Evolutionary conservation across 2,113 vertebrate genomes (phyloP), one percentile per base, ranked within the genome.

Genomic region (Anguilla rostrata): DNA sequence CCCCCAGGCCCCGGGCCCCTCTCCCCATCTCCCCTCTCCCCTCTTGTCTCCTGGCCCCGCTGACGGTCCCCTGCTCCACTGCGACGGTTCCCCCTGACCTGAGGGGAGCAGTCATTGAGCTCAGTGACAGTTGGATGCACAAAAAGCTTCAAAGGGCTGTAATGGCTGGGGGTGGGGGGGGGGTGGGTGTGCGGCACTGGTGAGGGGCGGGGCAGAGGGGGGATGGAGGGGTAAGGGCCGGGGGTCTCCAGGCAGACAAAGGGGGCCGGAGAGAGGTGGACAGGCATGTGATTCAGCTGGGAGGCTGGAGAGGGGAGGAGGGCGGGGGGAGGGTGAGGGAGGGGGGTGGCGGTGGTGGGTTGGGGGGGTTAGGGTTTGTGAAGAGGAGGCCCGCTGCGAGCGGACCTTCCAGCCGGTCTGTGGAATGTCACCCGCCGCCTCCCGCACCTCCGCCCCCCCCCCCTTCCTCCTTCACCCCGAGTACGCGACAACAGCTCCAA

Each of bases 51-150:
- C 90, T 91, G 20, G 46, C 18, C 71, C 85, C 88, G 79, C 92
- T 92, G 89, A 20, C 85, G 83, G 88, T 88, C 88, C 91, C 90
- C 81, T 12, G 84, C 83, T 88, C 88, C 91, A 93, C 95, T 94
- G 93, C 94, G 88, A 92, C 89, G 92, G 90, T 90, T 90, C 34
- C 92, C 90, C 0, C 0, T 94, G 94, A 95, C 93, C 94, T 94
- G 92, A 92, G 89, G 93, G 93, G 94, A 94, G 92, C 41, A 91
- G 94, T 89, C 93, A 94, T 90, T 94, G 92, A 94, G 94, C 92
- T 94, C 92, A 86, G 87, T 92, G 94, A 93, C 93, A 93, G 91
- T 88, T 90, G 90, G 92, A 92, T 92, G 92, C 90, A 91, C 86
- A n/a, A 93, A 92, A 91, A 81, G 92, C 94, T 92, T 95, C 94